Percentiles rank a stretch among this genome's conserved stretches.
phyloP scores from a whole-genome alignment of 2,888 invertebrate genomes.

The Noctua comes region DNA sequence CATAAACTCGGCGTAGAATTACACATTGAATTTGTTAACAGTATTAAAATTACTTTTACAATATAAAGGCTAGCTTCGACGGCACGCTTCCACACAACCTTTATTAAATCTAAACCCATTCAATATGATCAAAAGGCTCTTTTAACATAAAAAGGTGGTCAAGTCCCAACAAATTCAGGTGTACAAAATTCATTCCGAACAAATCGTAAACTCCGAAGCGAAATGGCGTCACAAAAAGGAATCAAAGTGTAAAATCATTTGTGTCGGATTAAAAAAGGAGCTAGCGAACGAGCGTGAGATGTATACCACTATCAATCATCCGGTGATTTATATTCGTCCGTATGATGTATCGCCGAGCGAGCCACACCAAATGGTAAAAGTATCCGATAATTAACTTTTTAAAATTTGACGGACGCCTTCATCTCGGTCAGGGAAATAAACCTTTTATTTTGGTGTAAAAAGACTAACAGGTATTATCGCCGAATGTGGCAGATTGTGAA shows the following conservation, averaged over 20 bases:
- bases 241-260: constrained; percentile 89
- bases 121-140: constrained; percentile 62
- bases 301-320: constrained; percentile 88
- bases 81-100: constrained; percentile 54
- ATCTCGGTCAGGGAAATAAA: constrained; percentile 74
- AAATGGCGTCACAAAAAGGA: constrained; percentile 86
- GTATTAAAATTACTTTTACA: constrained; percentile 63
- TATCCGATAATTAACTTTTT: constrained; percentile 90
- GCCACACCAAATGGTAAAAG: constrained; percentile 82
- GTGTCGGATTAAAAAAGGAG: constrained; percentile 89
- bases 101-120: constrained; percentile 65
- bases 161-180: constrained; percentile 65
- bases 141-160: constrained; percentile 62
- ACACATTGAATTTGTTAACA: constrained; percentile 57
- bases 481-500: constrained; percentile 66
- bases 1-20: constrained; percentile 59
- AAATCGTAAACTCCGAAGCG: constrained; percentile 82
- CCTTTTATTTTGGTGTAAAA: constrained; percentile 63
- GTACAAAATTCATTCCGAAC: constrained; percentile 70
- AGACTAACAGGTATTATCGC: constrained; percentile 57
- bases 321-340: constrained; percentile 88
- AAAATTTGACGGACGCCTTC: constrained; percentile 88
- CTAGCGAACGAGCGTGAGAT: constrained; percentile 88
- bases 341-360: constrained; percentile 87
- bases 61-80: constrained; percentile 52